Percentiles rank a stretch among this genome's conserved stretches.
phyloP scores from a whole-genome alignment of 2,113 vertebrate genomes.

The Esox niger region DNA sequence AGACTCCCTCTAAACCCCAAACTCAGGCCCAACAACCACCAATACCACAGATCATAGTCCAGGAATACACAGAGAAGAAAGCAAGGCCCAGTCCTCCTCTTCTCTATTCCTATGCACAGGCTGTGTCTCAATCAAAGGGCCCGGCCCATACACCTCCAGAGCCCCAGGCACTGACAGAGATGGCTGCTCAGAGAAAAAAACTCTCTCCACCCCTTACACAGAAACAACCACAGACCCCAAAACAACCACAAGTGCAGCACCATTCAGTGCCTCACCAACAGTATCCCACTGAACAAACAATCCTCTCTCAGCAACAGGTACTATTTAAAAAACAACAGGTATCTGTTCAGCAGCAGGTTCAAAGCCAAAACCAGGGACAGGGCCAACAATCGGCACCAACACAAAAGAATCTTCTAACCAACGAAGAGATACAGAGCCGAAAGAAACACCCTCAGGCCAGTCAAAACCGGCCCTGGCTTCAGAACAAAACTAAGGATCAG shows the following conservation, averaged over 20 bases:
- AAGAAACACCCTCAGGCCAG: constrained; percentile 50
- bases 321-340: neutral
- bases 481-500: constrained; percentile 43
- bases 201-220: constrained; percentile 14
- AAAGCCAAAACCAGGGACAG: constrained; percentile 18
- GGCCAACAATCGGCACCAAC: constrained; percentile 13
- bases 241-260: constrained; percentile 11
- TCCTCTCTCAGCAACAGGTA: neutral
- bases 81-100: constrained; percentile 38
- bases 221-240: constrained; percentile 16
- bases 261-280: neutral
- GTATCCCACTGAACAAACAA: neutral
- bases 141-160: constrained; percentile 31
- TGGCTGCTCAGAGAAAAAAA: constrained; percentile 15
- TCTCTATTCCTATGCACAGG: constrained; percentile 40
- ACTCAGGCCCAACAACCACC: constrained; percentile 25
- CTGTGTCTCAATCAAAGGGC: constrained; percentile 34
- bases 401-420: constrained; percentile 36
- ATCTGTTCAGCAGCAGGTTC: neutral
- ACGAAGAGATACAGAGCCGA: constrained; percentile 50
- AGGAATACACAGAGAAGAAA: constrained; percentile 56
- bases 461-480: constrained; percentile 73
- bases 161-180: constrained; percentile 9
- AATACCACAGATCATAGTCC: constrained; percentile 64
- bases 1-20: neutral